Percentiles rank a stretch among this genome's conserved stretches.
Conservation (phyloP, 2,797 vertebrate species). For the Adrianichthys oophorus region DNA sequence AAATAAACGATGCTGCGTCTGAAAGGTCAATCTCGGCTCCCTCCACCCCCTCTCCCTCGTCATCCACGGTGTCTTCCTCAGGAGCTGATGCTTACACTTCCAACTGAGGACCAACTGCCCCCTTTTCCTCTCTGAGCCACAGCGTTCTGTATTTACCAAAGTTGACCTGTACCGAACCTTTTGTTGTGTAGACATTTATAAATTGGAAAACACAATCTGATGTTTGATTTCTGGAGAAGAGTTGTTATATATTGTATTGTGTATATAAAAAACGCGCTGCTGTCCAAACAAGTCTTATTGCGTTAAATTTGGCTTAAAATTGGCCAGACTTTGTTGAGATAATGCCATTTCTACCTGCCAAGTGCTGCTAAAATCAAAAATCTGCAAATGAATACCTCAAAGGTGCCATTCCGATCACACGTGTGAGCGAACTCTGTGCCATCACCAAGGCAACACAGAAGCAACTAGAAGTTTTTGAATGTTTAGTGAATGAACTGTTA, state of each 20-base stretch:
- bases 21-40: slow-evolving; percentile 91
- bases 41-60: slow-evolving; percentile 86
- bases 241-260: slow-evolving; percentile 80
- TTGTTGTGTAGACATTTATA: slow-evolving; percentile 29
- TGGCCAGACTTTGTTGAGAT: neutral
- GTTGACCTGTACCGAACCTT: slow-evolving; percentile 29
- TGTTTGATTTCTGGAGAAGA: slow-evolving; percentile 50
- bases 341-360: slow-evolving; percentile 8
- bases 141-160: slow-evolving; percentile 32
- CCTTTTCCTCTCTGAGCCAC: slow-evolving; percentile 23
- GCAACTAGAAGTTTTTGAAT: slow-evolving; percentile 57
- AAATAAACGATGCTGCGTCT: slow-evolving; percentile 85
- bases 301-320: slow-evolving; percentile 13
- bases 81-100: slow-evolving; percentile 80
- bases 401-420: slow-evolving; percentile 47
- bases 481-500: slow-evolving; percentile 38
- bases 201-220: slow-evolving; percentile 78
- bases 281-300: slow-evolving; percentile 23
- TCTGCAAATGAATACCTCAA: slow-evolving; percentile 61
- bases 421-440: slow-evolving; percentile 74
- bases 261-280: slow-evolving; percentile 39
- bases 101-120: slow-evolving; percentile 51
- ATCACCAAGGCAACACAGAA: slow-evolving; percentile 67
- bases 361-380: slow-evolving; percentile 41
- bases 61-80: slow-evolving; percentile 77